Evolutionary conservation across 2,797 vertebrate species (phyloP).

Genomic region (Ceryle rudis): DNA sequence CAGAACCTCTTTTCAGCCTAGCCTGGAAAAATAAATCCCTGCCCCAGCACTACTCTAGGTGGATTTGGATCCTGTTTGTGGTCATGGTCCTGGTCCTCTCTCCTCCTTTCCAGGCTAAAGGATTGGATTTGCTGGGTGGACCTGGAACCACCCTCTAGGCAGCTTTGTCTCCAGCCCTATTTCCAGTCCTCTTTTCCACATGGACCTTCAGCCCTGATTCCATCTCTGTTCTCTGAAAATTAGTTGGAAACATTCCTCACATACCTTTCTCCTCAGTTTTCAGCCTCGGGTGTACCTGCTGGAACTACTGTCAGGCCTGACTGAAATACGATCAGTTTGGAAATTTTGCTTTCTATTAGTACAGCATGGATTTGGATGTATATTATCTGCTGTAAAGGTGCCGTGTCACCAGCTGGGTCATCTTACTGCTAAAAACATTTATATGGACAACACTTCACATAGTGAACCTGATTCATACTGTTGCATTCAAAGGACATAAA

Average conservation of each 20-base stretch:
- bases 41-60: neutral
- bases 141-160: accelerated
- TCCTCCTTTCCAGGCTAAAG: neutral
- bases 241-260: neutral
- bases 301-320: neutral
- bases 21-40: neutral
- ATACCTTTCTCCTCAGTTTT: neutral
- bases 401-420: neutral
- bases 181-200: neutral
- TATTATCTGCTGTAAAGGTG: neutral
- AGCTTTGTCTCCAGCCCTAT: neutral
- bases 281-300: neutral
- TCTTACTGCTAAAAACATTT: neutral
- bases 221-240: neutral
- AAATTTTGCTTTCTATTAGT: neutral
- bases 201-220: neutral
- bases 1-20: neutral
- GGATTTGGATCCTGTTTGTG: accelerated
- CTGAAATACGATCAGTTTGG: neutral
- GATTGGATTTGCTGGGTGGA: neutral
- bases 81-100: neutral
- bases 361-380: accelerated
- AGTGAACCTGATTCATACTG: neutral
- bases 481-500: neutral
- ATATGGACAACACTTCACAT: accelerated